Evolutionary conservation across 2,797 vertebrate genomes (phyloP).

Genomic region (Amniataba percoides): DNA sequence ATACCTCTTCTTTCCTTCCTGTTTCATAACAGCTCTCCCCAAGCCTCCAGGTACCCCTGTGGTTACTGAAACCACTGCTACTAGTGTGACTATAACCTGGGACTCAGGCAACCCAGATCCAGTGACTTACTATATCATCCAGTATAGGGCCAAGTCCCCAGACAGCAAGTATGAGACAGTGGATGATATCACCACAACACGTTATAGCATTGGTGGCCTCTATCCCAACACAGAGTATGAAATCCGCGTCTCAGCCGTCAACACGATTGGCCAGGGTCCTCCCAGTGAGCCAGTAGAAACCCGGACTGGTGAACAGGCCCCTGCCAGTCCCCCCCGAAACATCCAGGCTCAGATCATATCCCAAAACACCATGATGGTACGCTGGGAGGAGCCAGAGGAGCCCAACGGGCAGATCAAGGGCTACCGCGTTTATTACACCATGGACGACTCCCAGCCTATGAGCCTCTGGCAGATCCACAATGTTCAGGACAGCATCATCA

Average conservation of each 20-base stretch:
- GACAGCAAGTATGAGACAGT: conserved; percentile 97
- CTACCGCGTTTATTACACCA: conserved; percentile 97
- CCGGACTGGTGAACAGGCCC: conserved; percentile 96
- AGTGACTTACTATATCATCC: conserved; percentile 96
- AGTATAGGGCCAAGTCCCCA: conserved; percentile 95
- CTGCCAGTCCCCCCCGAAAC: conserved; percentile 94
- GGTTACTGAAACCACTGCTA: conserved; percentile 97
- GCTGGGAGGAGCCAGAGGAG: conserved; percentile 98
- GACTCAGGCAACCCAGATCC: conserved; percentile 98
- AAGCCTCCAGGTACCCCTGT: conserved; percentile 96
- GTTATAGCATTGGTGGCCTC: conserved; percentile 98
- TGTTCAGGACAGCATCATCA: conserved; percentile 95
- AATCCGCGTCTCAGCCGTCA: conserved; percentile 95
- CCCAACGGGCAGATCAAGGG: conserved; percentile 98
- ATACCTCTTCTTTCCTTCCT: conserved; percentile 14
- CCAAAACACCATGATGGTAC: conserved; percentile 96
- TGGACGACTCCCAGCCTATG: conserved; percentile 93
- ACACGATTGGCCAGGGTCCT: conserved; percentile 97
- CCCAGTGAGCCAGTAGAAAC: conserved; percentile 96
- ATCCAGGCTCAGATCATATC: conserved; percentile 96
- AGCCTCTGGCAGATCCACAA: conserved; percentile 97
- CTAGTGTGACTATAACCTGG: conserved; percentile 99
- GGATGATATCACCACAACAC: conserved; percentile 97
- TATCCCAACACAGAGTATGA: conserved; percentile 98
- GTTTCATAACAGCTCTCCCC: conserved; percentile 90